These are phyloP conservation scores for Eupithecia exiguata DNA, from an alignment of 2,888 invertebrate genomes.

Conservation along the genomic window DNA sequence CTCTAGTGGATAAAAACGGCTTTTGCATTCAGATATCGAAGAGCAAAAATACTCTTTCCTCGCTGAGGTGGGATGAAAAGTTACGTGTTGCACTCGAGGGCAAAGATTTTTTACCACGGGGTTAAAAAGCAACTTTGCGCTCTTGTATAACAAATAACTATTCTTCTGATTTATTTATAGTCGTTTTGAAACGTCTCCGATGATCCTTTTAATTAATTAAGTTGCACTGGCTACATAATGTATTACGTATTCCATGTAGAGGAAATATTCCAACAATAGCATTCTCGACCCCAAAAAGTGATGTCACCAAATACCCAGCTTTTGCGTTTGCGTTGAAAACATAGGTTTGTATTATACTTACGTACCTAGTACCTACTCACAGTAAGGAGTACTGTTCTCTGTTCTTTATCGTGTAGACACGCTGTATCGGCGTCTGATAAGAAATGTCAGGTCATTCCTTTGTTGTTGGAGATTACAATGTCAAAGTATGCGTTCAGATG, in stretches of 20 bases:
- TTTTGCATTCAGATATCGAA: no score
- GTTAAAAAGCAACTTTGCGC: no score
- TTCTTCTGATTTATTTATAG: neutral
- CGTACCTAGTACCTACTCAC: neutral
- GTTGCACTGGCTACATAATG: neutral
- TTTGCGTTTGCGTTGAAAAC: neutral
- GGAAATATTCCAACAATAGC: slow-evolving; percentile 43
- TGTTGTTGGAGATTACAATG: slow-evolving; percentile 74
- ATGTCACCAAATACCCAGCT: neutral
- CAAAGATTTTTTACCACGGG: no score
- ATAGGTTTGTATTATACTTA: neutral
- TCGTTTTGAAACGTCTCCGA: neutral
- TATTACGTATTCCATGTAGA: slow-evolving; percentile 20
- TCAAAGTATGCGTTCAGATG: slow-evolving; percentile 74
- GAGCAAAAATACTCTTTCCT: no score
- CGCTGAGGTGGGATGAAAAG: no score
- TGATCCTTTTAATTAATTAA: neutral
- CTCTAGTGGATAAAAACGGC: no score
- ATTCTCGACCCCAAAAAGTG: slow-evolving; percentile 16
- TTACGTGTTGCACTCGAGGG: no score
- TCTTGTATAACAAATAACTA: no score
- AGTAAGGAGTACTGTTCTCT: slow-evolving; percentile 45
- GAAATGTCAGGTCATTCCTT: slow-evolving; percentile 74
- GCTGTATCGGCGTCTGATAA: slow-evolving; percentile 63
- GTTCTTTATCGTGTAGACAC: slow-evolving; percentile 47